Conservation (phyloP, 2,888 invertebrate genomes). For the Drosophila rubida region DNA sequence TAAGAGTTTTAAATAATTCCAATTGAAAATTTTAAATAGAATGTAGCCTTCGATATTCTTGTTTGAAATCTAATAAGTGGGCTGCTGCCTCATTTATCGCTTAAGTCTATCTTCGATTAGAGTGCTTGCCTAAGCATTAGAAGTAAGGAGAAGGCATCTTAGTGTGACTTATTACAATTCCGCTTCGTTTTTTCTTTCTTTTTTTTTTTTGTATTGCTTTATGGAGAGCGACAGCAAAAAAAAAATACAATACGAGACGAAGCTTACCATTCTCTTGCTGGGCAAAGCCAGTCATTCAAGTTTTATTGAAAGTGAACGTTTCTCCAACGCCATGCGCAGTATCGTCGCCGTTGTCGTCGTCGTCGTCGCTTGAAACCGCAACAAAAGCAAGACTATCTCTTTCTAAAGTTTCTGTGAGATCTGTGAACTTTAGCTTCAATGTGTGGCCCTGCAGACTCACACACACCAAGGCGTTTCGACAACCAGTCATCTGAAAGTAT, state of each 20-base stretch:
- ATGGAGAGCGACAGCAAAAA: conserved; percentile 18
- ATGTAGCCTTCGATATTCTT: not conserved
- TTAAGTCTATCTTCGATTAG: conserved; percentile 6
- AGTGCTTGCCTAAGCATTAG: conserved; percentile 22
- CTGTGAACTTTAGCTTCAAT: conserved; percentile 75
- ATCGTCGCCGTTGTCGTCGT: conserved; percentile 12
- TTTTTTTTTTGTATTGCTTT: conserved; percentile 47
- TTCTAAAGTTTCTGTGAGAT: conserved; percentile 70
- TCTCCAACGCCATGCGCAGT: conserved; percentile 45
- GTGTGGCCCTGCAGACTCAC: conserved; percentile 69
- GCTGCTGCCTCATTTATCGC: not conserved
- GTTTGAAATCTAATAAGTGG: not conserved
- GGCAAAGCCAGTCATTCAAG: conserved; percentile 73
- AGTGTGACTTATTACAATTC: conserved; percentile 28
- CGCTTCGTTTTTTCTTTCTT: conserved; percentile 12
- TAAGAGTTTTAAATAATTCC: not conserved
- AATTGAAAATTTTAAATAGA: not conserved
- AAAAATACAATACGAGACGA: conserved; percentile 19
- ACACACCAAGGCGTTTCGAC: conserved; percentile 7
- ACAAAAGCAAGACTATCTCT: conserved; percentile 74
- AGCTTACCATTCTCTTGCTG: conserved; percentile 62
- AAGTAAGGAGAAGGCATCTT: not conserved
- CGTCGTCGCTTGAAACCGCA: conserved; percentile 39
- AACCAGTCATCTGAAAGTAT: conserved; percentile 22
- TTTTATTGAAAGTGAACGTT: conserved; percentile 77